A percentile compares a stretch with the other conserved stretches of the same genome.
These are phyloP conservation scores for Orchestes rusci DNA, from an alignment of 2,888 invertebrate species.

Conservation along the genomic window DNA sequence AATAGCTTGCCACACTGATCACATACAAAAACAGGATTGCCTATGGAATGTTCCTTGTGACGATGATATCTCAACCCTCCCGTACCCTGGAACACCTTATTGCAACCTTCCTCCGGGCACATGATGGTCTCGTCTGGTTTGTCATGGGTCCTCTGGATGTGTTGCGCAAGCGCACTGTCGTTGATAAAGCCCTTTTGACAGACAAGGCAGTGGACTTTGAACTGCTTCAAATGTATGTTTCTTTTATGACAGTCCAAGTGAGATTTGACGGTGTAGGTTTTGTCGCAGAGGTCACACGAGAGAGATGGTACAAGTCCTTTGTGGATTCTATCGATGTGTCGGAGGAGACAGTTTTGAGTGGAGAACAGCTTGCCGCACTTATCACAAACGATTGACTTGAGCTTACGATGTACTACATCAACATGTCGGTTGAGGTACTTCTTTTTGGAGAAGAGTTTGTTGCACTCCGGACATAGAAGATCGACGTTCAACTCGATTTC, in stretches of 20 bases:
- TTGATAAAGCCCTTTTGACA: conserved; percentile 6
- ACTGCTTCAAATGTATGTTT: conserved; percentile 7
- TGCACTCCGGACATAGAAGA: not conserved
- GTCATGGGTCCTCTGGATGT: conserved; percentile 15
- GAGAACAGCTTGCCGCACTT: not conserved
- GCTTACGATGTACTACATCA: not conserved
- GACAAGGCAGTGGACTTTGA: conserved; percentile 1
- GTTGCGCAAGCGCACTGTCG: conserved; percentile 11
- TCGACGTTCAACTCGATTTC: no score
- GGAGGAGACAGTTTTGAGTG: not conserved
- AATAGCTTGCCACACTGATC: conserved; percentile 9
- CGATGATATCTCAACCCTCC: conserved; percentile 15
- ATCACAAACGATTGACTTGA: not conserved
- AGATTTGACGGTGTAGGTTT: conserved; percentile 14
- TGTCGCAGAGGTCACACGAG: conserved; percentile 38
- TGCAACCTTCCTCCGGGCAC: conserved; percentile 11
- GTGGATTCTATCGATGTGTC: not conserved
- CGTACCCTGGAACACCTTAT: conserved; percentile 21
- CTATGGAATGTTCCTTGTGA: not conserved
- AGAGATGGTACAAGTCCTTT: not conserved
- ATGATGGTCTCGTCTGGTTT: conserved; percentile 5
- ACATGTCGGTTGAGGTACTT: not conserved
- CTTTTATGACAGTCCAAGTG: conserved; percentile 10
- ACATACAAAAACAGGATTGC: conserved; percentile 1
- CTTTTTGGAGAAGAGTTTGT: not conserved